These are phyloP conservation scores for Diprion similis DNA, from an alignment of 1,140 invertebrate genomes.

Conservation along the genomic window DNA sequence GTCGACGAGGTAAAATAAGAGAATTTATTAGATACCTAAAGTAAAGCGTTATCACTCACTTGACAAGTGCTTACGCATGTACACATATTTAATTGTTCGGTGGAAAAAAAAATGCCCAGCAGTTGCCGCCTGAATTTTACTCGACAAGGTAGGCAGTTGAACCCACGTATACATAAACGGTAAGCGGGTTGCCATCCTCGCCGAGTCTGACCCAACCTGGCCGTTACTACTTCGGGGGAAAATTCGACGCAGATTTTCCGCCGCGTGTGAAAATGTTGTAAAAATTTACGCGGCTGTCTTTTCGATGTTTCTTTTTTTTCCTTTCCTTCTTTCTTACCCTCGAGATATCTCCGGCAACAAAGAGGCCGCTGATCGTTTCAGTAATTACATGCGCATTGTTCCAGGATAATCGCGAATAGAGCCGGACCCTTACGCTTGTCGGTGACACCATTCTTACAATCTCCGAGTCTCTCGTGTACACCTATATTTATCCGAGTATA, in stretches of 20 bases:
- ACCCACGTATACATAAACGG: background rate
- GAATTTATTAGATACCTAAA: no score
- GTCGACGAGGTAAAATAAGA: no score
- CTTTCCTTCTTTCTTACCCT: no score
- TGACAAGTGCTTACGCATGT: no score
- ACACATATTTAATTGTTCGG: no score
- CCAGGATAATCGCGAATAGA: conserved; percentile 1
- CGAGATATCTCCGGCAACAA: background rate
- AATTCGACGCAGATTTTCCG: background rate
- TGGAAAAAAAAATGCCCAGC: background rate
- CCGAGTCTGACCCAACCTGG: background rate
- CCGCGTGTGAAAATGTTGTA: no score
- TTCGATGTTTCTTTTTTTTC: no score
- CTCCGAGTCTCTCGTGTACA: background rate
- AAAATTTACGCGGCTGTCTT: no score
- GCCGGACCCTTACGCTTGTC: background rate
- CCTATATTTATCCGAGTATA: background rate
- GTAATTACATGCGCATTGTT: background rate
- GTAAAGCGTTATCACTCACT: no score
- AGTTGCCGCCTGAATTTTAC: background rate
- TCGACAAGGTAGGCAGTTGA: background rate
- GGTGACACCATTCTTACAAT: background rate
- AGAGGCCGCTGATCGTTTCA: background rate
- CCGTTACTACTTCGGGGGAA: background rate
- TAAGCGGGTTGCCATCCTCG: background rate